Evolutionary conservation across 2,797 vertebrate genomes (phyloP).

Genomic region (Cynodonichthys magdalenae): DNA sequence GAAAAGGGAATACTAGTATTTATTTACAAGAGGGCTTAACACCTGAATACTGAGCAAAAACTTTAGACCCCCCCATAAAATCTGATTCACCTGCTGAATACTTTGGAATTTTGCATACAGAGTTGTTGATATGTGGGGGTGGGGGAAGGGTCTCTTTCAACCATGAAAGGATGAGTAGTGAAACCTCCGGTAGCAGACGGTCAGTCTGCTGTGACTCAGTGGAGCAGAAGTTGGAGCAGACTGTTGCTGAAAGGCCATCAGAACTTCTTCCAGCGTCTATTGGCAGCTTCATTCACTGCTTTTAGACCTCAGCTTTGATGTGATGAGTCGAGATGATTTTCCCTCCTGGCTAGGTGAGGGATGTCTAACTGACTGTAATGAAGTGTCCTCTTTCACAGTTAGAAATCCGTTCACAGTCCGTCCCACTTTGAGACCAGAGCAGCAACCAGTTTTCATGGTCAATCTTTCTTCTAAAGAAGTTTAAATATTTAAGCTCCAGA

Average conservation of each 20-base stretch:
- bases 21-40: no score
- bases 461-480: conserved; percentile 8
- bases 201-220: conserved; percentile 57
- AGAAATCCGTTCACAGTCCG: conserved; percentile 21
- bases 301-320: conserved; percentile 47
- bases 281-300: conserved; percentile 49
- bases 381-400: conserved; percentile 33
- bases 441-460: neutral
- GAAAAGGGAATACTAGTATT: no score
- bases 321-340: conserved; percentile 53
- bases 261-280: conserved; percentile 45
- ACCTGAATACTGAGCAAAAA: no score
- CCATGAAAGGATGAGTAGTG: conserved; percentile 43
- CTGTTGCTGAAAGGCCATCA: conserved; percentile 47
- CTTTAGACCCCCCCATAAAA: neutral
- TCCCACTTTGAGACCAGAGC: conserved; percentile 14
- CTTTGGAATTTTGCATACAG: conserved; percentile 18
- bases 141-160: conserved; percentile 22
- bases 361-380: conserved; percentile 43
- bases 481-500: neutral
- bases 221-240: conserved; percentile 54
- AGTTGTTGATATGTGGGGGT: conserved; percentile 22
- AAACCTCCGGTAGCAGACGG: conserved; percentile 30
- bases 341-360: conserved; percentile 52
- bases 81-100: neutral